phyloP scores from a whole-genome alignment of 2,113 vertebrate genomes.

The Paramisgurnus dabryanus region DNA sequence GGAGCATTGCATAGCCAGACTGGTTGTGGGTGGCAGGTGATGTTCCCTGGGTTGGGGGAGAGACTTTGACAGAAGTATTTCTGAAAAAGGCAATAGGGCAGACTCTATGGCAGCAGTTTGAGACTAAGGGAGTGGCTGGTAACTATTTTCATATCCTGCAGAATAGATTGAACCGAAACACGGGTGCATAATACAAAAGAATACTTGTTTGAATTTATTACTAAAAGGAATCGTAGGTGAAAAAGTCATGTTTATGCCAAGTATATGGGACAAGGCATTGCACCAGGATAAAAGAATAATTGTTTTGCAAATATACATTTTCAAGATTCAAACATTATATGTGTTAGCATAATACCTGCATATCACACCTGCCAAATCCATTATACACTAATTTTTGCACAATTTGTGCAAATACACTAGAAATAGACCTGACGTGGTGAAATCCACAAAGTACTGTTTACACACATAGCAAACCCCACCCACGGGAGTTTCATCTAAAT shows the following conservation, averaged over 20 bases:
- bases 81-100: background rate
- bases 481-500: background rate
- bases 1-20: background rate
- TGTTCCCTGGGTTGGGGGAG: constrained; percentile 12
- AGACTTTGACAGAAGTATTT: background rate
- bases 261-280: background rate
- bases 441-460: background rate
- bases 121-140: constrained; percentile 26
- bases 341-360: too few species aligned
- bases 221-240: too few species aligned
- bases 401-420: too few species aligned
- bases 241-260: background rate
- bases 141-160: constrained; percentile 11
- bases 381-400: too few species aligned
- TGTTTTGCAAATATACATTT: background rate
- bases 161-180: background rate
- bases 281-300: background rate
- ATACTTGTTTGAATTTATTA: too few species aligned
- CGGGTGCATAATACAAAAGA: background rate
- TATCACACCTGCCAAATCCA: too few species aligned
- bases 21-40: constrained; percentile 29
- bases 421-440: background rate
- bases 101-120: background rate
- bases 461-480: background rate
- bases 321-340: too few species aligned